phyloP scores from a whole-genome alignment of 2,888 invertebrate genomes.

The Melinopterus prodromus region DNA sequence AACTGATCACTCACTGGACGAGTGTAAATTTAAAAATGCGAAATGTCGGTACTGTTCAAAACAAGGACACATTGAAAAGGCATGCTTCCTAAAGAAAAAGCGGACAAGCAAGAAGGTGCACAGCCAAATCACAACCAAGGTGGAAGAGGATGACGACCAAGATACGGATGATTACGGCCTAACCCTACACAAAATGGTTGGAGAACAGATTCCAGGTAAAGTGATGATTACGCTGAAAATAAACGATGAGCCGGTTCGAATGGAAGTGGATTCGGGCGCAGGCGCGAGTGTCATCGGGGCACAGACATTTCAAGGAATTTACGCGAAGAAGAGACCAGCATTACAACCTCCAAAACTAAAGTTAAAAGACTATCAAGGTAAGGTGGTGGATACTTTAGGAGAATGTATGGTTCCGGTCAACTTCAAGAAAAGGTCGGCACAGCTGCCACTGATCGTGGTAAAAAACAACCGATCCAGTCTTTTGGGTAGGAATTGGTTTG shows the following conservation, averaged over 20 bases:
- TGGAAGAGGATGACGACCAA: background rate
- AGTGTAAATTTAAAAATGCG: conserved; percentile 6
- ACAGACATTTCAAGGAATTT: background rate
- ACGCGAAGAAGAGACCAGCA: background rate
- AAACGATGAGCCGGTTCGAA: background rate
- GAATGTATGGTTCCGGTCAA: background rate
- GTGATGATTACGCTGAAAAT: background rate
- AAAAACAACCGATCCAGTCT: too few species aligned
- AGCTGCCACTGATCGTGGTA: too few species aligned
- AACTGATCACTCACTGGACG: background rate
- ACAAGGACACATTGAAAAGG: conserved; percentile 6
- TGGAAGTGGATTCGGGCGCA: conserved; percentile 5
- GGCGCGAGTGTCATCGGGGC: background rate
- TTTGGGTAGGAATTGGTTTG: too few species aligned
- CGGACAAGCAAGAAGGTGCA: background rate
- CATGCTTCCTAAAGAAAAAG: conserved; percentile 4
- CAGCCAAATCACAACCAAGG: background rate
- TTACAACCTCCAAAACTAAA: background rate
- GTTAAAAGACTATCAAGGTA: background rate
- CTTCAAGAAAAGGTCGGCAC: background rate
- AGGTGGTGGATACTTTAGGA: background rate
- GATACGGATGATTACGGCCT: background rate
- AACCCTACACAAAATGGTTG: background rate
- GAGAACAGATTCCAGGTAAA: background rate
- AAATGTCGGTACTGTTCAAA: background rate